Percentiles rank a stretch among this genome's conserved stretches.
Evolutionary conservation across 2,797 vertebrate species (phyloP).

Genomic region (Microtus obscurus): DNA sequence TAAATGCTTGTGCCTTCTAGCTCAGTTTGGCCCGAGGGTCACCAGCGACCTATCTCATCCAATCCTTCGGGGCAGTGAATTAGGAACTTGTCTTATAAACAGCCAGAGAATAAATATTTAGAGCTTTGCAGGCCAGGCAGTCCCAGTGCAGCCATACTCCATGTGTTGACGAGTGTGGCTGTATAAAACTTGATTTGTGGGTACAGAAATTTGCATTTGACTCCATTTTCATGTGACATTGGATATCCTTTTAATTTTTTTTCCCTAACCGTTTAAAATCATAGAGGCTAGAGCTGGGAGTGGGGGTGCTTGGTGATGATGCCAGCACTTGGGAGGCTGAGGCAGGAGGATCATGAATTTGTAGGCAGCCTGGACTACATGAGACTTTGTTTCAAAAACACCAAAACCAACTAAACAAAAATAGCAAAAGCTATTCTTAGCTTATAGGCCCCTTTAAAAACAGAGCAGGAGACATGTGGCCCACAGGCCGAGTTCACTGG

Average conservation of each 20-base stretch:
- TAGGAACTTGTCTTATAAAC: neutral
- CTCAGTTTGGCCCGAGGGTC: neutral
- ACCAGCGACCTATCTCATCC: neutral
- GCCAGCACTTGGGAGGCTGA: neutral
- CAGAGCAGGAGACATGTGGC: neutral
- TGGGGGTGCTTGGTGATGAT: too few species aligned
- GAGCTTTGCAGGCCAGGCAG: neutral
- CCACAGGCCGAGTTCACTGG: neutral
- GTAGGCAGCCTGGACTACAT: neutral
- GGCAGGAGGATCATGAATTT: neutral
- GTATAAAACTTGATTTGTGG: conserved; percentile 25
- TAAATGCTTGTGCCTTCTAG: neutral
- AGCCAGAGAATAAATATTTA: neutral
- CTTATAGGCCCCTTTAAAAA: neutral
- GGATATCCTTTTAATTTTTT: neutral
- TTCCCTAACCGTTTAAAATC: neutral
- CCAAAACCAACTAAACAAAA: neutral
- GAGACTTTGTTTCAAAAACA: conserved; percentile 9
- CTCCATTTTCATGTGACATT: conserved; percentile 1
- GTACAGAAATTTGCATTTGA: conserved; percentile 44
- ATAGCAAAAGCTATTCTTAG: neutral
- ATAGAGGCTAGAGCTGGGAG: neutral
- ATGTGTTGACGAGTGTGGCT: neutral
- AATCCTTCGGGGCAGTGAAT: neutral
- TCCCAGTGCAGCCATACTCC: neutral